These are phyloP conservation scores for Sebastes vulpes DNA, from an alignment of 2,797 vertebrate species.

Conservation along the genomic window DNA sequence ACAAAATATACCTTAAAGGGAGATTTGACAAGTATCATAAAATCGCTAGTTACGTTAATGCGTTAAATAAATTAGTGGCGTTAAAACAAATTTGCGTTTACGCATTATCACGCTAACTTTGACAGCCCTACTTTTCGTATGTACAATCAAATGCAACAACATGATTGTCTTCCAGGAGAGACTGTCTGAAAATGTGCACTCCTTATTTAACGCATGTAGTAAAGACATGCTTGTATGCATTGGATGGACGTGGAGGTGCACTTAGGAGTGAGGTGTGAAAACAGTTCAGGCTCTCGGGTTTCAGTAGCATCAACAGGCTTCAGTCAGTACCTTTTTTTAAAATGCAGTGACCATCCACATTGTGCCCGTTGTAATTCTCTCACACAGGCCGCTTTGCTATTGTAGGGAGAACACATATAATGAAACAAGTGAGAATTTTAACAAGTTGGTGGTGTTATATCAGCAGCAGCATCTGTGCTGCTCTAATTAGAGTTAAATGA, in stretches of 20 bases:
- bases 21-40: no score
- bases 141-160: neutral
- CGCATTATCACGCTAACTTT: no score
- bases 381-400: neutral
- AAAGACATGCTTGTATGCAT: neutral
- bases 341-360: neutral
- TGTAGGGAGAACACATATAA: neutral
- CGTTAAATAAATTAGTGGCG: no score
- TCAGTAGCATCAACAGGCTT: neutral
- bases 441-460: conserved; percentile 55
- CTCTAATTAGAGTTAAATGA: conserved; percentile 76
- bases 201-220: neutral
- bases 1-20: no score
- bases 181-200: neutral
- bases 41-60: no score
- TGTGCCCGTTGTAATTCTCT: neutral
- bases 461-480: conserved; percentile 62
- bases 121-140: neutral
- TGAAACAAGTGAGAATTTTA: conserved; percentile 33
- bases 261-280: neutral
- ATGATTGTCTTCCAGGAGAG: neutral
- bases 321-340: neutral
- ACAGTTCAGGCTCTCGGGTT: neutral
- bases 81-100: no score
- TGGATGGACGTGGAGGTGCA: neutral